Base-by-base conservation (phyloP, 1,140 invertebrate genomes). In the Geopemphigus sp. region DNA sequence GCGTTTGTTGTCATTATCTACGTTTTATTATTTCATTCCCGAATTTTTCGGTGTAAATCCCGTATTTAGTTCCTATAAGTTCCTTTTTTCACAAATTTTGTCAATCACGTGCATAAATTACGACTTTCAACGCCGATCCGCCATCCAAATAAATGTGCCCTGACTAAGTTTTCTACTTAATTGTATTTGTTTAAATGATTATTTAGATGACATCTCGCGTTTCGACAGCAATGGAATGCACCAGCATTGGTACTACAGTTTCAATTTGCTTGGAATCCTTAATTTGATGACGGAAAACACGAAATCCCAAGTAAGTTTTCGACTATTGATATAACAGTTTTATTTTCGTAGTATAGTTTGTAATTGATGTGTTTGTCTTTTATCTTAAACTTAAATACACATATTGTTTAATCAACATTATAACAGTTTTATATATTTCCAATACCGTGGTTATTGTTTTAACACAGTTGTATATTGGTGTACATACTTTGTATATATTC, bases 1-100 rank as follows among this genome's bases (percentile, higher is more conserved):
- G 53, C 32, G 22, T 68, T 80, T 80, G 64, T 80, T 80, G 64
- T 80, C 56, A 70, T 80, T 80, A 70, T 72, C 68, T 70, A 70
- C 80, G 53, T 68, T 80, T 80, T 80, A 70, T 59, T 72, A 53
- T 72, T 72, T 29, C 11, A 47, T 45, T 72, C 26, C 68, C 19
- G 47, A 72, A 17, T 53, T 26, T 54, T 72, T 72, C 1, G 50
- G 2, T 17, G 0, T 15, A 54, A 54, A 0, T 72, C 47, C 2
- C 11, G 3, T 54, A 54, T 45, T 5, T 17, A 19, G 14, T 70
- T 50, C 45, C 6, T 19, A 14, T 29, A n/a, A 14, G 29, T 2
- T n/a, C 19, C 45, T 11, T 1, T 4, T 53, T 53, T n/a, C 6
- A 6, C n/a, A 8, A 68, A 6, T 50, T 6, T 6, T 14, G 15